Conservation (phyloP, 2,888 invertebrate genomes). For the Hipparchia semele region DNA sequence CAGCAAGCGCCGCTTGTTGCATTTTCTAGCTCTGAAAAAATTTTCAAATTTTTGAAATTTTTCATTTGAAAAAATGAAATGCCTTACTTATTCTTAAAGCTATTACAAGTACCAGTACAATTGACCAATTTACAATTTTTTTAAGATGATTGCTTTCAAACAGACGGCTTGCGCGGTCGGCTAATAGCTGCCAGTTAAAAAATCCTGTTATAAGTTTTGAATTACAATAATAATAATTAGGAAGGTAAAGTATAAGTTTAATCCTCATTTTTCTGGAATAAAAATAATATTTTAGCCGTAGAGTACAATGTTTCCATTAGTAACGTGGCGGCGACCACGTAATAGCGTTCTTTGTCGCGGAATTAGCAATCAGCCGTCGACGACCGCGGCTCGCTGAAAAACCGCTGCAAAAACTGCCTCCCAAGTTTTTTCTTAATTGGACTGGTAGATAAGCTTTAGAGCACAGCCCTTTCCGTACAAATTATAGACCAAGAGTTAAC, state of each 20-base stretch:
- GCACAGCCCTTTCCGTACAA: slow-evolving; percentile 59
- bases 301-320: slow-evolving; percentile 62
- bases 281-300: slow-evolving; percentile 28
- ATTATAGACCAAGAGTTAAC: slow-evolving; percentile 47
- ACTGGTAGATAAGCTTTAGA: slow-evolving; percentile 66
- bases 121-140: no score
- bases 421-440: slow-evolving; percentile 72
- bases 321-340: slow-evolving; percentile 54
- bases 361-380: slow-evolving; percentile 75
- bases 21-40: no score
- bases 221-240: no score
- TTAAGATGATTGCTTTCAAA: no score
- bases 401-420: slow-evolving; percentile 58
- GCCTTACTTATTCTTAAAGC: no score
- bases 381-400: slow-evolving; percentile 50
- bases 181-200: no score
- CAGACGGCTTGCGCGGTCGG: no score
- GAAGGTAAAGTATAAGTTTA: neutral
- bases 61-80: no score
- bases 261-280: slow-evolving; percentile 25
- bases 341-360: slow-evolving; percentile 74
- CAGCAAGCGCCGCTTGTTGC: no score
- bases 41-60: no score
- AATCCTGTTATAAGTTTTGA: no score
- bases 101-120: no score